These are phyloP conservation scores for Episyrphus balteatus DNA, from an alignment of 1,140 invertebrate species.

Conservation along the genomic window DNA sequence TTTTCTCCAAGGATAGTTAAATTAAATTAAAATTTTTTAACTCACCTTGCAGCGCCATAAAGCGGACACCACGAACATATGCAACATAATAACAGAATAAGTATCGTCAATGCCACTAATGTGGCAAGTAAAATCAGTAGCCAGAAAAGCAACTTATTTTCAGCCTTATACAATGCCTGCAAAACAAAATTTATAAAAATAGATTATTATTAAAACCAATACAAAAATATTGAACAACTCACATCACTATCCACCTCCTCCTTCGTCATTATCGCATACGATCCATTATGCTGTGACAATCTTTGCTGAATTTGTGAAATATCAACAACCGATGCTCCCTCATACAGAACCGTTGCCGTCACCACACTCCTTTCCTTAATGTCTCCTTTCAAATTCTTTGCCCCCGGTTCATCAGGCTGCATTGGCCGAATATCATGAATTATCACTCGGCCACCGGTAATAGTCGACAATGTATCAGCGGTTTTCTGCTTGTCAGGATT, in stretches of 20 bases:
- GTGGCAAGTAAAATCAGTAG: slow-evolving; percentile 60
- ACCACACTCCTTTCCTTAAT: slow-evolving; percentile 55
- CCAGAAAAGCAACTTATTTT: slow-evolving; percentile 63
- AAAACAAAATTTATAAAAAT: slow-evolving; percentile 36
- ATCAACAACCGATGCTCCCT: slow-evolving; percentile 54
- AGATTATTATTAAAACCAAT: slow-evolving; percentile 11
- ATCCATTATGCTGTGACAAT: slow-evolving; percentile 42
- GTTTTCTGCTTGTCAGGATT: slow-evolving; percentile 59
- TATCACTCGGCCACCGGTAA: slow-evolving; percentile 64
- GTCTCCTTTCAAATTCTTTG: slow-evolving; percentile 23
- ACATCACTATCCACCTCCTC: slow-evolving; percentile 18
- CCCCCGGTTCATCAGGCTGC: slow-evolving; percentile 31
- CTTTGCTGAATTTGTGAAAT: slow-evolving; percentile 53
- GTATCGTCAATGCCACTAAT: slow-evolving; percentile 55
- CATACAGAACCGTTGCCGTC: slow-evolving; percentile 57
- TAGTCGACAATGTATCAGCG: slow-evolving; percentile 56
- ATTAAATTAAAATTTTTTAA: not conserved
- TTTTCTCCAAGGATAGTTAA: too few species aligned
- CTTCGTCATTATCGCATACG: slow-evolving; percentile 32
- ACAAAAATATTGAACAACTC: slow-evolving; percentile 9
- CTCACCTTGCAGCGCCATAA: slow-evolving; percentile 60
- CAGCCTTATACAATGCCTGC: slow-evolving; percentile 56
- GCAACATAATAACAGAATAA: slow-evolving; percentile 64
- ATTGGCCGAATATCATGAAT: slow-evolving; percentile 64
- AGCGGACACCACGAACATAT: slow-evolving; percentile 70